phyloP scores from a whole-genome alignment of 2,113 vertebrate species.

The Pontoporia blainvillei region DNA sequence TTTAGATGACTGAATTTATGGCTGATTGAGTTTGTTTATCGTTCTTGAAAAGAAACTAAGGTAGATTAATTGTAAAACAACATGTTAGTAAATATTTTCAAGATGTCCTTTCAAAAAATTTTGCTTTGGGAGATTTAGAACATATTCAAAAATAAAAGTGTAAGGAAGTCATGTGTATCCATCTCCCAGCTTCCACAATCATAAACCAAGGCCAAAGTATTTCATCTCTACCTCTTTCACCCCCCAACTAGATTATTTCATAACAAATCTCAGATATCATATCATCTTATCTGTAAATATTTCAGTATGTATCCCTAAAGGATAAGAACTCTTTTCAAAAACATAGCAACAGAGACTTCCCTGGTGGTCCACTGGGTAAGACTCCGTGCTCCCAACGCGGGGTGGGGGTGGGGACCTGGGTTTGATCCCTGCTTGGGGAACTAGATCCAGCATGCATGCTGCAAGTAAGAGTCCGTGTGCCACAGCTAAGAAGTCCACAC shows the following conservation, averaged over 20 bases:
- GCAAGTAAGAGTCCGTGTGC: no score
- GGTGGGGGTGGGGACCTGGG: no score
- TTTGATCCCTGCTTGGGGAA: no score
- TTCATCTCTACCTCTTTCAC: background rate
- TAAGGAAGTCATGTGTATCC: background rate
- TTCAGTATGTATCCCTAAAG: background rate
- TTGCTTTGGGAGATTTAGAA: constrained; percentile 6
- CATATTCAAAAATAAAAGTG: background rate
- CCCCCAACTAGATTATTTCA: background rate
- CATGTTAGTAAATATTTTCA: constrained; percentile 23
- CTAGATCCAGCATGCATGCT: no score
- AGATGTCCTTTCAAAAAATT: background rate
- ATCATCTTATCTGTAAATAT: background rate
- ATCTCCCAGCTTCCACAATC: background rate
- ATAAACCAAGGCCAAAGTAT: background rate
- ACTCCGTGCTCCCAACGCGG: no score
- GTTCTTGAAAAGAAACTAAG: constrained; percentile 36
- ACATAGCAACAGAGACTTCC: background rate
- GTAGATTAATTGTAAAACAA: constrained; percentile 22
- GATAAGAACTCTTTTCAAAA: background rate
- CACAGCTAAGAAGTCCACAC: no score
- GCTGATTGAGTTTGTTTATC: constrained; percentile 24
- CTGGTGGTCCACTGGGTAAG: no score
- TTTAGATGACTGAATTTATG: constrained; percentile 29
- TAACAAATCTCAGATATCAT: background rate